phyloP scores from a whole-genome alignment of 2,113 vertebrate species.

The Zosterops japonicus region DNA sequence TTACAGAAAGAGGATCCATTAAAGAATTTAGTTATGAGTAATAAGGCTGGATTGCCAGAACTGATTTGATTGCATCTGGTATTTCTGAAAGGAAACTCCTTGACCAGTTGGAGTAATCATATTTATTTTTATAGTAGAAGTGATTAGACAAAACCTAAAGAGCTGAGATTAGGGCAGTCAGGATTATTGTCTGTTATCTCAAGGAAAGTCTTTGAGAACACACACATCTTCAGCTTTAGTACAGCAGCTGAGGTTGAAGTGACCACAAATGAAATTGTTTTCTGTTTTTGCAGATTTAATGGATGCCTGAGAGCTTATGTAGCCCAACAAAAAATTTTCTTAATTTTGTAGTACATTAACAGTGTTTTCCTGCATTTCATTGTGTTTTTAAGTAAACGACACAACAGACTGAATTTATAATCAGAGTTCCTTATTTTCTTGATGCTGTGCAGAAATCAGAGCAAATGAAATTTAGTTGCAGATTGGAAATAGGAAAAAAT shows the following conservation, averaged over 20 bases:
- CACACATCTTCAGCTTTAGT: neutral
- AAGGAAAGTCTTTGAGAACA: neutral
- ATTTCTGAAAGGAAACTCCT: neutral
- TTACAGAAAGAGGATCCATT: neutral
- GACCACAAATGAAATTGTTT: neutral
- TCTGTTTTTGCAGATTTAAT: neutral
- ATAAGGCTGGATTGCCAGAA: neutral
- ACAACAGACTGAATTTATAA: neutral
- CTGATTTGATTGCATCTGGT: neutral
- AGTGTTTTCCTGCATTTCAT: neutral
- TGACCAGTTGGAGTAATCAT: neutral
- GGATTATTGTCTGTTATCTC: neutral
- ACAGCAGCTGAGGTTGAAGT: neutral
- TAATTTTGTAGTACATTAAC: neutral
- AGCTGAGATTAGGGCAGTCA: neutral
- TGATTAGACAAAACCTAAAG: neutral
- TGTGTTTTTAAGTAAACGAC: neutral
- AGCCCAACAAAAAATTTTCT: neutral
- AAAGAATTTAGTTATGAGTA: neutral
- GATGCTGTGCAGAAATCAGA: neutral
- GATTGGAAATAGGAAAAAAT: neutral
- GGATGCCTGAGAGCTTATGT: neutral
- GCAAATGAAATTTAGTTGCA: neutral
- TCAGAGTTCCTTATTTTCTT: neutral
- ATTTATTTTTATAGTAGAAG: neutral